A percentile compares a stretch with the other conserved stretches of the same genome.
Conservation (phyloP, 2,113 vertebrate genomes). For the Nibea coibor region DNA sequence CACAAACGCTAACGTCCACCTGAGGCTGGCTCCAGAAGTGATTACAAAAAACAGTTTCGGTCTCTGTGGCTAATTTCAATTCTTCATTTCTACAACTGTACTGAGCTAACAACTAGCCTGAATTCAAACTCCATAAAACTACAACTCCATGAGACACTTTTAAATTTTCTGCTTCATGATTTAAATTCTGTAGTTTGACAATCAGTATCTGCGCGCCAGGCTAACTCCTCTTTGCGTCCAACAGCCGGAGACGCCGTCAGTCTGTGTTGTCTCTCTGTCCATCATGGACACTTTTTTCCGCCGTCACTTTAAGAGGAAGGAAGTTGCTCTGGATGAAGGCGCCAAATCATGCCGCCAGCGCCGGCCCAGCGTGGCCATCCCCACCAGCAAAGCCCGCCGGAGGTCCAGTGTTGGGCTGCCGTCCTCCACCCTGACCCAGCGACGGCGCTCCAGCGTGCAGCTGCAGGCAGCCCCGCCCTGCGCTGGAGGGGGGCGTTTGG, state of each 20-base stretch:
- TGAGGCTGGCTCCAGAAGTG: too few species aligned
- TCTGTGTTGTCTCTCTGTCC: not conserved
- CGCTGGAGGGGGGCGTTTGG: conserved; percentile 24
- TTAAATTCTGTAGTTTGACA: not conserved
- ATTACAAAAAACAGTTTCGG: too few species aligned
- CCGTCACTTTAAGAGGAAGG: conserved; percentile 89
- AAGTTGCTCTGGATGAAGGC: not conserved
- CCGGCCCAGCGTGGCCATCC: conserved; percentile 82
- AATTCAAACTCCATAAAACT: too few species aligned
- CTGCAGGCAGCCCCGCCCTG: conserved; percentile 36
- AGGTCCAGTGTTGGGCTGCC: conserved; percentile 88
- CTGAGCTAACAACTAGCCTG: too few species aligned
- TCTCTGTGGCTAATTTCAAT: too few species aligned
- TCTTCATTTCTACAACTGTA: too few species aligned
- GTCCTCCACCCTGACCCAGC: conserved; percentile 81
- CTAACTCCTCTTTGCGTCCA: conserved; percentile 51
- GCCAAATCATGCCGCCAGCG: conserved; percentile 54
- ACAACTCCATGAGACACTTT: too few species aligned
- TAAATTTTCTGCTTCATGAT: too few species aligned
- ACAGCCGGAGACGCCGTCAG: conserved; percentile 43
- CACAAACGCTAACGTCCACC: too few species aligned
- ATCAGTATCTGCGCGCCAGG: not conserved
- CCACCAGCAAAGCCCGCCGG: conserved; percentile 88
- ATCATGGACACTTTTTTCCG: conserved; percentile 94
- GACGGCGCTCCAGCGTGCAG: conserved; percentile 82